Evolutionary conservation across 2,113 vertebrate species (phyloP), one percentile per base, ranked within the genome.

Genomic region (Tympanuchus pallidicinctus): DNA sequence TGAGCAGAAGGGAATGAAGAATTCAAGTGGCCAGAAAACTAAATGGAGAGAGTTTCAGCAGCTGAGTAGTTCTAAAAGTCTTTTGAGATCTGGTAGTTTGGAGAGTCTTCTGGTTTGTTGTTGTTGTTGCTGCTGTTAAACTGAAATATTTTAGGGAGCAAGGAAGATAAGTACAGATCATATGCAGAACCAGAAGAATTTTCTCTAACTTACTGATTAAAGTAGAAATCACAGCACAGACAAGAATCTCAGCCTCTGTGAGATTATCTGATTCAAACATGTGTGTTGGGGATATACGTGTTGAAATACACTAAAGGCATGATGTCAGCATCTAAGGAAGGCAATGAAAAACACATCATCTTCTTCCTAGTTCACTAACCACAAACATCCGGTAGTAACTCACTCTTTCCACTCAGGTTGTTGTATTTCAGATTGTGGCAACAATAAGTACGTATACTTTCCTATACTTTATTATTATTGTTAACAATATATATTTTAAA

Each of bases 341-440:
- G 17, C 10, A 71, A 66, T 54, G 43, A 70, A 78, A 83, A 73
- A 7, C 4, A 20, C 4, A 74, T 40, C 24, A 78, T 8, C 6
- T 63, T 80, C 11, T 34, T 13, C 17, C 52, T 50, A 2, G 1
- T 57, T 83, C 52, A 57, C 65, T 27, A 27, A 40, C 1, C 11
- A 86, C 45, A 76, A 70, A 72, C 9, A 9, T 48, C 19, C 15
- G 45, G 4, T 13, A 60, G 11, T 1, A 3, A 63, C 15, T 67
- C 38, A 20, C 3, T 64, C 69, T 86, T 79, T 17, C 11, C 0
- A 0, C 10, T 86, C 0, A 3, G 7, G 16, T 12, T 73, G 12
- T 8, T 10, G 0, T 36, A 13, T 17, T 22, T 8, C 28, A 15
- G 15, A 3, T 48, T 36, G 4, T 50, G n/a, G 3, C 24, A 34